Base-by-base conservation (phyloP, 1,140 invertebrate genomes). In the Ceratitis capitata region DNA sequence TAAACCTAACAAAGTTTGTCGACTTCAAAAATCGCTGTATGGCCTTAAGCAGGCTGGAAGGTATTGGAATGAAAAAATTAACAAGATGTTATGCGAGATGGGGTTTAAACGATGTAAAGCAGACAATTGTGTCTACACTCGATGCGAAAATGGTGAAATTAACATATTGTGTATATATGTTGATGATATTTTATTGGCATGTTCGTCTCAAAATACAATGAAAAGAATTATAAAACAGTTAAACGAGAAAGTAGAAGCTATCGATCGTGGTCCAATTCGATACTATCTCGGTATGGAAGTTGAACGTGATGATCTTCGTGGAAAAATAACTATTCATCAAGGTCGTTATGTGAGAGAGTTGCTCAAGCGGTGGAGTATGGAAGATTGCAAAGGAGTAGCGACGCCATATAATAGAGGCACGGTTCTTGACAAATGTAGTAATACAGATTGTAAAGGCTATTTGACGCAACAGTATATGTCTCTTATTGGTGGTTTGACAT, bases 271-370 rank as follows among this genome's bases (percentile, higher is more conserved):
- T 19, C 29, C 84, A 82, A 87, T 87, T 35, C 86, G 87, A 42
- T 45, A 88, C 56, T 91, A 82, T 87, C 86, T 92, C 74, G 89
- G 89, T n/a, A 89, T 90, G 39, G 85, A 88, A 86, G 89, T 92
- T 35, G 10, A 84, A 84, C 86, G n/a, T 29, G 35, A 56, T 45
- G 35, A 35, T 23, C 23, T 51, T 6, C 10, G 39, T 42, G 82
- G 82, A 4, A 16, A 69, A 32, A 85, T 85, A 16, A 69, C 32
- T 16, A 53, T 83, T 61, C 51, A 85, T 45, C 85, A 85, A 23
- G 16, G 53, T 7, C 49, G 35, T 4, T 78, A 35, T n/a, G 61
- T 23, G 3, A 84, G 12, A 6, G 29, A 85, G 32, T n/a, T 85
- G 14, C 69, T 85, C n/a, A 29, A 82, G 7, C 7, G 42, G 3